Base-by-base conservation (phyloP, 2,113 vertebrate species). In the Nanorana parkeri region DNA sequence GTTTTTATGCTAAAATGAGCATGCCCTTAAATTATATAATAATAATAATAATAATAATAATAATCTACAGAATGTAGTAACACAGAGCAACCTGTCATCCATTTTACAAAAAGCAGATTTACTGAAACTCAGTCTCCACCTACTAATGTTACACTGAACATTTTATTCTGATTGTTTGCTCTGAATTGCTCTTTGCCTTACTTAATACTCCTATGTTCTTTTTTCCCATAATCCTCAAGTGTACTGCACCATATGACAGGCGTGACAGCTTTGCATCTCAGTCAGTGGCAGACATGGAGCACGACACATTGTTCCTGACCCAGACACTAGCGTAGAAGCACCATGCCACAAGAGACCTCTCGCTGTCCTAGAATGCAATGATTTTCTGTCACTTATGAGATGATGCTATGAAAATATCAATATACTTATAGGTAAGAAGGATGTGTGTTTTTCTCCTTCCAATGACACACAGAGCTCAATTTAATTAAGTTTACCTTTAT, bases 321-420 rank as follows among this genome's bases (percentile, higher is more conserved):
- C 78, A 80, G 77, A 68, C 65, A 51, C 26, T 8, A 71, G 47
- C 23, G 47, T 66, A 67, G 51, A 47, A 58, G 71, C 24, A 65
- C 32, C 8, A 36, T 20, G 60, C 61, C 80, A 73, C 69, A 17
- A 28, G 63, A 71, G 80, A 82, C 61, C n/a, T 55, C 69, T 28
- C 36, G 15, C 36, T 64, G 79, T 82, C 80, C 61, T 75, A 82
- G 80, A 82, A 71, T 56, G 71, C 61, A 82, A 75, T 82, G 61
- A 75, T 82, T 82, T 75, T 67, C 69, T 82, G 80, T 67, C 63
- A 82, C 63, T 63, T 75, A 52, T 29, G n/a, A 66, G 79, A 81
- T 81, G 79, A 81, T 74, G 79, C 47, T 52, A 75, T 75, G 29
- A 66, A 82, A 82, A 82, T 82, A 82, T 82, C 71, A 66, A 82